phyloP scores from a whole-genome alignment of 2,797 vertebrate genomes.

The Anguilla pacifica region DNA sequence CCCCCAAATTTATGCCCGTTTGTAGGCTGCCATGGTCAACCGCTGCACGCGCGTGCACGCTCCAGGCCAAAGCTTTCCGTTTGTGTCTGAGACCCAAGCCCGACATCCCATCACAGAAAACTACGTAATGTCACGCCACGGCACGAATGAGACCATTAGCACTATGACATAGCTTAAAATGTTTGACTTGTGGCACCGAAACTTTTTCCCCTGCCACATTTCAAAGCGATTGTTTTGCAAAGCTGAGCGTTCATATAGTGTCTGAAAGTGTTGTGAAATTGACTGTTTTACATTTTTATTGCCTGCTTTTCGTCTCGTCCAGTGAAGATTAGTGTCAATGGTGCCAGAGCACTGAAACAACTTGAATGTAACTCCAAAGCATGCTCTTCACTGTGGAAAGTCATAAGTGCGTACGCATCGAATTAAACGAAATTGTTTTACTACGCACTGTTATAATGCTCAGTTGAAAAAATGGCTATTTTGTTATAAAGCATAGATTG shows the following conservation, averaged over 20 bases:
- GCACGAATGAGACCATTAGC: neutral
- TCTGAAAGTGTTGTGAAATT: constrained; percentile 8
- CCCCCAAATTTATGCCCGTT: neutral
- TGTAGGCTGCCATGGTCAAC: neutral
- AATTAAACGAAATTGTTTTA: constrained; percentile 5
- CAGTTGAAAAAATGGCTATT: neutral
- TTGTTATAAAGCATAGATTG: neutral
- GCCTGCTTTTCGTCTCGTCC: neutral
- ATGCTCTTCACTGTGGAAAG: constrained; percentile 6
- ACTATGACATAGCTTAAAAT: neutral
- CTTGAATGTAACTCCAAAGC: constrained; percentile 15
- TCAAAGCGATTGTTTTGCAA: neutral
- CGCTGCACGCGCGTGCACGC: neutral
- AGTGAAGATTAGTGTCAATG: constrained; percentile 22
- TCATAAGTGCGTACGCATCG: neutral
- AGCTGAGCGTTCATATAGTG: neutral
- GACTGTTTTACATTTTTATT: constrained; percentile 27
- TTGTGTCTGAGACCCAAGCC: neutral
- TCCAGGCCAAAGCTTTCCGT: neutral
- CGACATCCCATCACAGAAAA: neutral
- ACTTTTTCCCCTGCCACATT: constrained; percentile 1
- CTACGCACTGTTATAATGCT: neutral
- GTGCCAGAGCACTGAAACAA: neutral
- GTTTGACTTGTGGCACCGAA: neutral
- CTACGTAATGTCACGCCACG: neutral